Base-by-base conservation (phyloP, 2,113 vertebrate genomes). In the Felis chaus region DNA sequence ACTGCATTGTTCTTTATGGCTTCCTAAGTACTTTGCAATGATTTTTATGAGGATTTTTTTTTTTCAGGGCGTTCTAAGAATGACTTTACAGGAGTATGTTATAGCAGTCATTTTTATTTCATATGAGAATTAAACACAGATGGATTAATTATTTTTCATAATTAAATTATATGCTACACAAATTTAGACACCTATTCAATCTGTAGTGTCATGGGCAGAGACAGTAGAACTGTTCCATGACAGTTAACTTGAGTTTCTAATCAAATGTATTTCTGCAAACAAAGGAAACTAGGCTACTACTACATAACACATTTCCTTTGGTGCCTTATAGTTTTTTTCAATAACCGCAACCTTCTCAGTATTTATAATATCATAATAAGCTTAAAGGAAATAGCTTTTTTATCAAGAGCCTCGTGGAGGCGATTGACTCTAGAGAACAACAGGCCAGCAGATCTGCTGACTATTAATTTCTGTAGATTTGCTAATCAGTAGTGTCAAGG, bases 341-440 rank as follows among this genome's bases (percentile, higher is more conserved):
- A 57, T 80, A 84, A 81, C 25, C 48, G 73, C 81, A 85, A 15
- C 14, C 50, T 65, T 81, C 19, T 15, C 5, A 48, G 29, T 63
- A 36, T 74, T 96, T 91, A 94, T 66, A 53, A 87, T 79, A 92
- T 33, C 50, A n/a, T 55, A 88, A 95, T 55, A 88, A 50, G 93
- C 10, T 80, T 81, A 84, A 71, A 90, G 29, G 25, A 78, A 45
- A 84, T 5, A 90, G 18, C 12, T 91, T 93, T 87, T 87, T 66
- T 36, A 80, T 65, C 27, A 85, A 91, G 95, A 95, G 39, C 7
- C 50, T 69, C 4, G 4, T n/a, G 5, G 48, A 80, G n/a, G 87
- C 48, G 71, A 89, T 1, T 86, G 74, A 82, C 84, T 89, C 4
- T 74, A 78, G 36, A 94, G 36, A 94, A 65, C 18, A 87, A 93